Conservation (phyloP, 2,888 invertebrate species). For the Torymus texanus region DNA sequence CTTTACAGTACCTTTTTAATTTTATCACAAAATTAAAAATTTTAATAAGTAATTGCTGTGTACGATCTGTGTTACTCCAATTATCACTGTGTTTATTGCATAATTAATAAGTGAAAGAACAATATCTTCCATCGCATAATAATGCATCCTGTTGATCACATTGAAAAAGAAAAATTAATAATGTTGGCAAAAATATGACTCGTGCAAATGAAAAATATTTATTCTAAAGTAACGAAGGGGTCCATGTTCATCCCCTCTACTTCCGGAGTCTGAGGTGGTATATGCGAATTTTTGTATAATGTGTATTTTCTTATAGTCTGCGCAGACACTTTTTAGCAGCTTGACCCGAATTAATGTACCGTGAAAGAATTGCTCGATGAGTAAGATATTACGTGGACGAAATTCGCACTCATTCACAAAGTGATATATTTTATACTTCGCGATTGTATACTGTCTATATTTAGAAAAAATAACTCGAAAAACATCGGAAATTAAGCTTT, state of each 20-base stretch:
- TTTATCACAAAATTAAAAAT: background rate
- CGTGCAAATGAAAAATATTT: constrained; percentile 34
- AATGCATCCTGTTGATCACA: background rate
- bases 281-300: constrained; percentile 45
- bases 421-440: constrained; percentile 69
- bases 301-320: constrained; percentile 54
- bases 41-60: too few relatives aligned
- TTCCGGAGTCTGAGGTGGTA: constrained; percentile 26
- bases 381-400: constrained; percentile 54
- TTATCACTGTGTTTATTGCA: background rate
- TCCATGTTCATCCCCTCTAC: constrained; percentile 22
- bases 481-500: constrained; percentile 40
- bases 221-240: constrained; percentile 40
- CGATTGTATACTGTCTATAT: constrained; percentile 55
- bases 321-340: constrained; percentile 54
- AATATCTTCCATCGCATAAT: constrained; percentile 3
- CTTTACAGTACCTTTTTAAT: constrained; percentile 5
- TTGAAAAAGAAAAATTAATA: constrained; percentile 20
- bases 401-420: constrained; percentile 59
- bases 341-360: constrained; percentile 55
- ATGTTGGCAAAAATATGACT: constrained; percentile 43
- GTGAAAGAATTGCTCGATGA: constrained; percentile 43
- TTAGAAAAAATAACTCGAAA: constrained; percentile 33
- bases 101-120: background rate
- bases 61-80: too few relatives aligned